Conservation (phyloP, 2,113 vertebrate species). For the Mirounga angustirostris region DNA sequence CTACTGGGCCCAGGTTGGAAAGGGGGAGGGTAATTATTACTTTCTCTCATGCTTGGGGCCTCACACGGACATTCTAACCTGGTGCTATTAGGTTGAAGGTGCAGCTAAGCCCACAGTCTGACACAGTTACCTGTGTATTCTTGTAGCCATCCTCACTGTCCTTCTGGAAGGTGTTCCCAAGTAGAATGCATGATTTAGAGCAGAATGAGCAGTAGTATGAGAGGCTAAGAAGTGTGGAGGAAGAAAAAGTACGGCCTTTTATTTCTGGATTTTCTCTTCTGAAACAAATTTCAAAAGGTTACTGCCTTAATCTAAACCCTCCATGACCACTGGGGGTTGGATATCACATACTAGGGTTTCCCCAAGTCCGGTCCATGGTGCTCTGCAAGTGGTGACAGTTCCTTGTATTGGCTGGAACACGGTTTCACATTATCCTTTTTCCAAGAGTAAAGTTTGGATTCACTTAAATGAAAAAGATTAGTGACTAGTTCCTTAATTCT, state of each 20-base stretch:
- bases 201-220: not conserved
- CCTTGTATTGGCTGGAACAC: not conserved
- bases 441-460: slow-evolving; percentile 18
- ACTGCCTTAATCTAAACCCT: not conserved
- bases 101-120: not conserved
- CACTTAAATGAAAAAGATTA: not conserved
- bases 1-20: not conserved
- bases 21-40: not conserved
- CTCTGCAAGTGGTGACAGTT: not conserved
- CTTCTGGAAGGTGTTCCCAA: not conserved
- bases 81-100: not conserved
- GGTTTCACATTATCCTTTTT: slow-evolving; percentile 49
- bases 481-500: not conserved
- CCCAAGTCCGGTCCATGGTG: not conserved
- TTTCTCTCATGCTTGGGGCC: not conserved
- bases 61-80: not conserved
- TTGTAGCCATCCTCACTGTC: not conserved
- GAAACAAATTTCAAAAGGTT: slow-evolving; percentile 27
- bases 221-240: not conserved
- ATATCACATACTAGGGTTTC: not conserved
- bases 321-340: not conserved
- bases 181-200: not conserved
- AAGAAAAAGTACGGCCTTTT: not conserved
- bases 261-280: slow-evolving; percentile 1
- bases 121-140: not conserved